Evolutionary conservation across 2,797 vertebrate genomes (phyloP).

Genomic region (Ataeniobius toweri): DNA sequence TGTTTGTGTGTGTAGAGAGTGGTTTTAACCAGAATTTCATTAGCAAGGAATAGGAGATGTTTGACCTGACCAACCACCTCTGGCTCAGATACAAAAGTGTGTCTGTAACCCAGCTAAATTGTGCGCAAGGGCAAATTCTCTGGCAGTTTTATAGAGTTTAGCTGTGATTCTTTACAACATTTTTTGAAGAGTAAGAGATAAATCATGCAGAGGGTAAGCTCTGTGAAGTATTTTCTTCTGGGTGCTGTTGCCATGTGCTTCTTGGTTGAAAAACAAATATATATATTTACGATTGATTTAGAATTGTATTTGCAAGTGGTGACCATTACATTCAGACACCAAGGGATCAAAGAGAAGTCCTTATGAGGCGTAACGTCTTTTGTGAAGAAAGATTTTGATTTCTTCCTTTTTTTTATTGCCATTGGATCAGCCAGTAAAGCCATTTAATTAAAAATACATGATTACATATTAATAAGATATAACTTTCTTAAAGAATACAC

Average conservation of each 20-base stretch:
- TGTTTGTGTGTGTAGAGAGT: constrained; percentile 26
- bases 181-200: constrained; percentile 30
- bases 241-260: constrained; percentile 13
- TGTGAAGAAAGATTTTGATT: not conserved
- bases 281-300: constrained; percentile 7
- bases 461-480: not conserved
- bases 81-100: constrained; percentile 69
- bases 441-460: not conserved
- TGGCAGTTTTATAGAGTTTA: constrained; percentile 58
- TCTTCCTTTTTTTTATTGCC: not conserved
- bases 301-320: constrained; percentile 14
- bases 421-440: not conserved
- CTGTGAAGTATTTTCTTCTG: constrained; percentile 39
- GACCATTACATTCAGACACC: constrained; percentile 20
- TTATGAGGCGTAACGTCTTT: not conserved
- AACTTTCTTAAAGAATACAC: not conserved
- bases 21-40: constrained; percentile 77
- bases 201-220: constrained; percentile 34
- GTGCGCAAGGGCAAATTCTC: constrained; percentile 61
- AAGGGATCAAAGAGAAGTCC: not conserved
- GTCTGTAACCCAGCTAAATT: constrained; percentile 69
- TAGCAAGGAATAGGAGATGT: constrained; percentile 74
- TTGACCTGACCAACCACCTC: constrained; percentile 68
- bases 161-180: constrained; percentile 39
- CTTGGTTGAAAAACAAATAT: constrained; percentile 18